Evolutionary conservation across 2,113 vertebrate species (phyloP).

Genomic region (Cromileptes altivelis): DNA sequence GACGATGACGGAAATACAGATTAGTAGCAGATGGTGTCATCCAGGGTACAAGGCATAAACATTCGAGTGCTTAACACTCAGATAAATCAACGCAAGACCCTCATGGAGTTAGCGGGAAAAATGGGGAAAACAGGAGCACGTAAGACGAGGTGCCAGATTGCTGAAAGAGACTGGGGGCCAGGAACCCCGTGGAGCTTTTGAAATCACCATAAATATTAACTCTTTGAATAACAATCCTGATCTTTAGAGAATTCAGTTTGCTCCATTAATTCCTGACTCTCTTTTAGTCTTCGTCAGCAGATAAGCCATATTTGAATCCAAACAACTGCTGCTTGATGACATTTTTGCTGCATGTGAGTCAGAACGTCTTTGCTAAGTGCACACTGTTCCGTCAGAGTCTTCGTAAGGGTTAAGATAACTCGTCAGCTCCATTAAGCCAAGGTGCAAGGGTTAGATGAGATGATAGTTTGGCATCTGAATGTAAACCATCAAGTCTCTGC

Average conservation of each 20-base stretch:
- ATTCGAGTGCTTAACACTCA: constrained; percentile 60
- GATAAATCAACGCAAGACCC: constrained; percentile 74
- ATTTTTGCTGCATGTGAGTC: not conserved
- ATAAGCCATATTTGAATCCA: not conserved
- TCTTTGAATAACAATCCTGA: not conserved
- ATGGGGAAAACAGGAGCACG: constrained; percentile 68
- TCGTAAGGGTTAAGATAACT: constrained; percentile 14
- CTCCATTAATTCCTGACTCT: not conserved
- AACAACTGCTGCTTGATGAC: not conserved
- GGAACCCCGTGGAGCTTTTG: constrained; percentile 14
- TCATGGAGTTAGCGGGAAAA: constrained; percentile 44
- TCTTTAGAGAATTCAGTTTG: not conserved
- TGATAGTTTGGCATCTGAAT: constrained; percentile 63
- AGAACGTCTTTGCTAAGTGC: not conserved
- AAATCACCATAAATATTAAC: constrained; percentile 8
- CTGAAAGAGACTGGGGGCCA: not conserved
- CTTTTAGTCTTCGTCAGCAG: not conserved
- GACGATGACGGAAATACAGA: constrained; percentile 71
- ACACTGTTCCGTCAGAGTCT: constrained; percentile 3
- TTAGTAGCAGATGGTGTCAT: constrained; percentile 76
- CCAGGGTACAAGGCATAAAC: constrained; percentile 71
- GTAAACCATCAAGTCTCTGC: constrained; percentile 67
- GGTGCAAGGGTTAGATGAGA: constrained; percentile 55
- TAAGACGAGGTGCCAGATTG: constrained; percentile 50
- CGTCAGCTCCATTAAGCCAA: constrained; percentile 53